A percentile compares a stretch with the other conserved stretches of the same genome.
Conservation (phyloP, 2,797 vertebrate species). For the Sebastes vulpes region DNA sequence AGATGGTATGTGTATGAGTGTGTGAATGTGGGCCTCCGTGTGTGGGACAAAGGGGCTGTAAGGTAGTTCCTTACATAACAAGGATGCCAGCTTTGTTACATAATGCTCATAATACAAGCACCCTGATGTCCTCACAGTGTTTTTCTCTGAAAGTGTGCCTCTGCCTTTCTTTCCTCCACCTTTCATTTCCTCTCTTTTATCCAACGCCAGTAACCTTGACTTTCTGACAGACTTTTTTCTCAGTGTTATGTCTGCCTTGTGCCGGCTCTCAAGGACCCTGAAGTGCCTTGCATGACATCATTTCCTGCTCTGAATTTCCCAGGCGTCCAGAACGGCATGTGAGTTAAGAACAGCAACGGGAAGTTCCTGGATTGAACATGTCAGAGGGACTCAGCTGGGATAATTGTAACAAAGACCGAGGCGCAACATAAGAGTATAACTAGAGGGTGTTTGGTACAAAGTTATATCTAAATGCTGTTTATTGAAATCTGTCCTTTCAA, state of each 20-base stretch:
- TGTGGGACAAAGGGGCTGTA: constrained; percentile 38
- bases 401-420: background rate
- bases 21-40: constrained; percentile 19
- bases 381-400: constrained; percentile 46
- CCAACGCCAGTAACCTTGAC: constrained; percentile 24
- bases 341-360: constrained; percentile 73
- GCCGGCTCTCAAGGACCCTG: constrained; percentile 47
- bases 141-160: constrained; percentile 1
- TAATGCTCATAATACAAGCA: constrained; percentile 45
- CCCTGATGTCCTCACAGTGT: constrained; percentile 13
- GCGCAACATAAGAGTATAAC: background rate
- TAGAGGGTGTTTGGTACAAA: background rate
- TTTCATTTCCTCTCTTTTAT: constrained; percentile 66
- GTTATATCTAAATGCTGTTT: background rate
- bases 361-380: constrained; percentile 56
- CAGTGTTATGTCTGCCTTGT: constrained; percentile 29
- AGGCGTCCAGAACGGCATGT: constrained; percentile 52
- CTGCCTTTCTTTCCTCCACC: constrained; percentile 21
- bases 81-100: constrained; percentile 42
- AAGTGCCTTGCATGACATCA: constrained; percentile 66
- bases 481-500: background rate
- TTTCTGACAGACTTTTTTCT: constrained; percentile 46
- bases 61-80: constrained; percentile 61
- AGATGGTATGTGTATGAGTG: constrained; percentile 51
- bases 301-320: constrained; percentile 78